These are phyloP conservation scores for Xenotilapia flavipinnis DNA, from an alignment of 2,113 vertebrate species.

Conservation along the genomic window DNA sequence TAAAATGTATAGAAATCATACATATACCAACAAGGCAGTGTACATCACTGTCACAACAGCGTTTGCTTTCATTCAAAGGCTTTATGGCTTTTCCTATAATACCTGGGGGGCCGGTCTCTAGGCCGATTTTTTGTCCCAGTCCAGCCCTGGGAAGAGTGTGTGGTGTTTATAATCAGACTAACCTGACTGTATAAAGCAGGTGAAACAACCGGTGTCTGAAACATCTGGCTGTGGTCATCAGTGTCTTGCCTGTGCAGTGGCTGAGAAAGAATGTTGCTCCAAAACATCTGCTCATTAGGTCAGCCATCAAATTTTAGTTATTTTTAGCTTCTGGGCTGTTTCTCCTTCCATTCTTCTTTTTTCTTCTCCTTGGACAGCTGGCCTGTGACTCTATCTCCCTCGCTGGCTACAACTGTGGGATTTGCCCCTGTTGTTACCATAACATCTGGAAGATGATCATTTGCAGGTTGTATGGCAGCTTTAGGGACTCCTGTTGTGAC, in stretches of 20 bases:
- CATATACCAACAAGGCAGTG: too few species aligned
- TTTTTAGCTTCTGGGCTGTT: constrained; percentile 22
- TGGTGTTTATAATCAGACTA: not conserved
- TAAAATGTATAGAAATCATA: too few species aligned
- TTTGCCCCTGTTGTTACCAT: not conserved
- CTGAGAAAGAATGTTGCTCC: not conserved
- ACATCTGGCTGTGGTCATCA: constrained; percentile 17
- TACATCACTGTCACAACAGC: too few species aligned
- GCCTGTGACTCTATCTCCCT: not conserved
- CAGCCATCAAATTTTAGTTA: not conserved
- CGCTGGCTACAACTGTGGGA: not conserved
- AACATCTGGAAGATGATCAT: constrained; percentile 35
- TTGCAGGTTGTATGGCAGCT: not conserved
- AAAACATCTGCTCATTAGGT: constrained; percentile 46
- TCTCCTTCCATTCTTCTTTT: not conserved
- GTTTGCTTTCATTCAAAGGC: too few species aligned
- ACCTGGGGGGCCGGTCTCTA: too few species aligned
- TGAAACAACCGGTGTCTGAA: not conserved
- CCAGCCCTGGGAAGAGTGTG: not conserved
- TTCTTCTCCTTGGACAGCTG: constrained; percentile 19
- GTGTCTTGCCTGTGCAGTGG: not conserved
- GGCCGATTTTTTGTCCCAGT: too few species aligned
- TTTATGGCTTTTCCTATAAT: too few species aligned
- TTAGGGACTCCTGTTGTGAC: not conserved
- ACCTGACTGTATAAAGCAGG: not conserved